These are phyloP conservation scores for Salmo trutta DNA, from an alignment of 2,797 vertebrate genomes.

Conservation along the genomic window DNA sequence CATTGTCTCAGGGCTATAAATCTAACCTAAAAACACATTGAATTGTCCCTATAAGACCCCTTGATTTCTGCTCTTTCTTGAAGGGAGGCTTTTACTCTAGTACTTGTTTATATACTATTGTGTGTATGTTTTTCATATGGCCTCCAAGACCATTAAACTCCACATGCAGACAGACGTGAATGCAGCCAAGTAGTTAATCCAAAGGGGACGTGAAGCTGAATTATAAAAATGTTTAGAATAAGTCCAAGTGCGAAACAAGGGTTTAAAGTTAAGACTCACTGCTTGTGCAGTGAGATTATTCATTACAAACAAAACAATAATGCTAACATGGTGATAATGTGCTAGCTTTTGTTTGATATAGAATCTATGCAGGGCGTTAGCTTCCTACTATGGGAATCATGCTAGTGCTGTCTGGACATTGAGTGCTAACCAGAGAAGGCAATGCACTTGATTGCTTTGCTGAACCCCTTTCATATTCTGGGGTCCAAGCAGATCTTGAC, in stretches of 20 bases:
- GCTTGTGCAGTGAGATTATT: conserved; percentile 12
- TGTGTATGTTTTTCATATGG: conserved; percentile 23
- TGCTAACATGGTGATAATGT: conserved; percentile 7
- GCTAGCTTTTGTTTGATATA: background rate
- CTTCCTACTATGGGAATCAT: conserved; percentile 10
- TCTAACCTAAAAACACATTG: background rate
- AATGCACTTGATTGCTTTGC: conserved; percentile 33
- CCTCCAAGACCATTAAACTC: conserved; percentile 10
- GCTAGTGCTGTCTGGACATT: background rate
- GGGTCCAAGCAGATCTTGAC: conserved; percentile 45
- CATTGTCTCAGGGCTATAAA: background rate
- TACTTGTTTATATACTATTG: too few species aligned
- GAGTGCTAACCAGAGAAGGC: conserved; percentile 17
- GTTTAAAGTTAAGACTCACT: background rate
- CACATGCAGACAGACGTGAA: conserved; percentile 15
- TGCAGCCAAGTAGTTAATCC: conserved; percentile 18
- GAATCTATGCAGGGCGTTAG: conserved; percentile 12
- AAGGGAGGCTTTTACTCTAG: background rate
- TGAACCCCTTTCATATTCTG: conserved; percentile 37
- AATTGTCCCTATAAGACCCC: background rate
- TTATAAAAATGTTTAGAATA: conserved; percentile 34
- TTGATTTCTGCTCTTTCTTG: background rate
- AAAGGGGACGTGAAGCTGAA: conserved; percentile 10
- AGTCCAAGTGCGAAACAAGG: conserved; percentile 7
- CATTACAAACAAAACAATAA: conserved; percentile 20